A percentile compares a stretch with the other conserved stretches of the same genome.
These are phyloP conservation scores for Spisula solida DNA, from an alignment of 2,888 invertebrate species.

Conservation along the genomic window DNA sequence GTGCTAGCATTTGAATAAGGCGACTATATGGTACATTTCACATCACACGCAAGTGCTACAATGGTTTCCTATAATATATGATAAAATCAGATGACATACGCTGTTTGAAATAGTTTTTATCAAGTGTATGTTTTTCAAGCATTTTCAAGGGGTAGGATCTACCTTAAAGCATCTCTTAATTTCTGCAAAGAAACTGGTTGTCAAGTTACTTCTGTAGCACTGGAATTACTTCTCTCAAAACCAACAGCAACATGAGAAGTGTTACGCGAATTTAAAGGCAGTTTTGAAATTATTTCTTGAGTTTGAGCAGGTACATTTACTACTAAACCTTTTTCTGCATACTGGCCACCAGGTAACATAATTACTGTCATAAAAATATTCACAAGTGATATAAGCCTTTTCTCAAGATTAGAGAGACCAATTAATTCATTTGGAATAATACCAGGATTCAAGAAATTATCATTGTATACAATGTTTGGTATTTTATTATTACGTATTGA, in stretches of 20 bases:
- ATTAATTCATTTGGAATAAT: conserved; percentile 33
- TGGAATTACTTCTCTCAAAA: neutral
- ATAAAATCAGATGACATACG: too few relatives aligned
- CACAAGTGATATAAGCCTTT: conserved; percentile 41
- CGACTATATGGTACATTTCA: too few relatives aligned
- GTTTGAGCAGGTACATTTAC: too few relatives aligned
- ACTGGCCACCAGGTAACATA: conserved; percentile 61
- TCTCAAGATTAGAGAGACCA: conserved; percentile 40
- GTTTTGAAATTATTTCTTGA: neutral
- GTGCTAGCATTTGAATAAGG: too few relatives aligned
- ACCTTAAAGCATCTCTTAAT: neutral
- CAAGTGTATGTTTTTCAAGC: too few relatives aligned
- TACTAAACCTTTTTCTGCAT: conserved; percentile 56
- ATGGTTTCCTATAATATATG: too few relatives aligned
- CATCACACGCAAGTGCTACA: too few relatives aligned
- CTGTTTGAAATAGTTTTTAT: too few relatives aligned
- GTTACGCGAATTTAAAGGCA: neutral
- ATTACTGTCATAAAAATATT: conserved; percentile 50
- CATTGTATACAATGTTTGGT: conserved; percentile 36
- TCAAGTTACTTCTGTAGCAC: neutral
- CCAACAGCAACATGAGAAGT: conserved; percentile 20
- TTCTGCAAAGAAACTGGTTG: neutral
- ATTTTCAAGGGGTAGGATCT: too few relatives aligned
- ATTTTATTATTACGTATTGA: neutral
- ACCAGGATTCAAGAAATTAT: conserved; percentile 39